phyloP scores from a whole-genome alignment of 2,113 vertebrate genomes.

The Peucedramus taeniatus region DNA sequence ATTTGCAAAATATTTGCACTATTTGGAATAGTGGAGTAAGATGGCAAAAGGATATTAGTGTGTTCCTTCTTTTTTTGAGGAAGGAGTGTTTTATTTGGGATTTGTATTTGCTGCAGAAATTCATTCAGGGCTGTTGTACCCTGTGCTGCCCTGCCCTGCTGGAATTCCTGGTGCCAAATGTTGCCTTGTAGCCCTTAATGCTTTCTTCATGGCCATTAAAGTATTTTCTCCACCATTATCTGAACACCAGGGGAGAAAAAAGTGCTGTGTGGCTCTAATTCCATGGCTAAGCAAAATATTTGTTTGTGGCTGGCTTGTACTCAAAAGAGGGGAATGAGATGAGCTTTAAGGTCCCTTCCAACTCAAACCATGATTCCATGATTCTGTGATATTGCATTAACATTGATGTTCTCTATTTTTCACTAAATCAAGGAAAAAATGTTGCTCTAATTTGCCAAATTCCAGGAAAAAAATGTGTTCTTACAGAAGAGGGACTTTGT shows the following conservation, averaged over 20 bases:
- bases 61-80: fast-evolving
- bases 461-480: background rate
- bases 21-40: background rate
- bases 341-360: background rate
- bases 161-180: background rate
- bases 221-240: background rate
- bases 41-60: background rate
- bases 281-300: background rate
- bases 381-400: background rate
- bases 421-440: background rate
- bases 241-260: background rate
- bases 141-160: background rate
- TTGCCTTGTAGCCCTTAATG: background rate
- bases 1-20: no score
- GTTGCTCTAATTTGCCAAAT: background rate
- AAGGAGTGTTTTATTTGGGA: background rate
- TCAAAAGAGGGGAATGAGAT: background rate
- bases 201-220: background rate
- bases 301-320: background rate
- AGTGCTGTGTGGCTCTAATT: background rate
- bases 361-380: background rate
- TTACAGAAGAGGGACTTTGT: background rate
- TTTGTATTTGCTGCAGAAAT: background rate
- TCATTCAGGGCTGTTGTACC: background rate
- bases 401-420: background rate